Percentiles rank a stretch among this genome's conserved stretches.
Evolutionary conservation across 23 tunicate genomes (phyloP).

Genomic region (Ascidia mentula): DNA sequence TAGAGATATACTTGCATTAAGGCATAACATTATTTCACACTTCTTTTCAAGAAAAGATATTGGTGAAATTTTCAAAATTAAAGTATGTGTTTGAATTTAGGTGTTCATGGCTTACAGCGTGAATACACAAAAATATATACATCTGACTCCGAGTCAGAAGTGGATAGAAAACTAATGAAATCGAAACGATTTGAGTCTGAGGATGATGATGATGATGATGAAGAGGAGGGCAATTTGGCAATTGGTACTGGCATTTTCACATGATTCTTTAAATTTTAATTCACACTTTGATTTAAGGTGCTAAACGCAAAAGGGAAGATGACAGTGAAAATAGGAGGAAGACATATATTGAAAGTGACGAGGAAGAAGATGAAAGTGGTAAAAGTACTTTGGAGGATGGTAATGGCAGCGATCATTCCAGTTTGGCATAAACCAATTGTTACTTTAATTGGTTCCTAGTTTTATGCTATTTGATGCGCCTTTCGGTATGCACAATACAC

Average conservation of each 20-base stretch:
- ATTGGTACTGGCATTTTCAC: background rate
- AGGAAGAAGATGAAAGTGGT: conserved; percentile 29
- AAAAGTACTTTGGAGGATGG: background rate
- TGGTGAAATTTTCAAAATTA: too few species aligned
- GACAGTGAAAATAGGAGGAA: conserved; percentile 36
- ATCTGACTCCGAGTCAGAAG: conserved; percentile 86
- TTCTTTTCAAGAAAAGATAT: too few species aligned
- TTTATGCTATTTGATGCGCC: too few species aligned
- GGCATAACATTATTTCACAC: too few species aligned
- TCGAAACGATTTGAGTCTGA: conserved; percentile 52
- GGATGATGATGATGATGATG: conserved; percentile 52
- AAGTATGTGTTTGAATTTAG: background rate
- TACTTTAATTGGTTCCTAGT: too few species aligned
- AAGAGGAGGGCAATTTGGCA: background rate
- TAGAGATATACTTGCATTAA: too few species aligned
- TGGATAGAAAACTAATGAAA: conserved; percentile 55
- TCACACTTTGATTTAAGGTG: too few species aligned
- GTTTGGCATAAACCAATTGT: too few species aligned
- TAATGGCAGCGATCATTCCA: background rate
- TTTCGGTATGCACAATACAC: too few species aligned
- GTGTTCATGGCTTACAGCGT: background rate
- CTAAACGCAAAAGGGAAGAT: conserved; percentile 34
- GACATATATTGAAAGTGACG: conserved; percentile 36
- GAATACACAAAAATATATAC: conserved; percentile 48
- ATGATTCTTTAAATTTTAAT: too few species aligned